Evolutionary conservation across 2,888 invertebrate genomes (phyloP), one percentile per base, ranked within the genome.

Genomic region (Oscheius sp.): DNA sequence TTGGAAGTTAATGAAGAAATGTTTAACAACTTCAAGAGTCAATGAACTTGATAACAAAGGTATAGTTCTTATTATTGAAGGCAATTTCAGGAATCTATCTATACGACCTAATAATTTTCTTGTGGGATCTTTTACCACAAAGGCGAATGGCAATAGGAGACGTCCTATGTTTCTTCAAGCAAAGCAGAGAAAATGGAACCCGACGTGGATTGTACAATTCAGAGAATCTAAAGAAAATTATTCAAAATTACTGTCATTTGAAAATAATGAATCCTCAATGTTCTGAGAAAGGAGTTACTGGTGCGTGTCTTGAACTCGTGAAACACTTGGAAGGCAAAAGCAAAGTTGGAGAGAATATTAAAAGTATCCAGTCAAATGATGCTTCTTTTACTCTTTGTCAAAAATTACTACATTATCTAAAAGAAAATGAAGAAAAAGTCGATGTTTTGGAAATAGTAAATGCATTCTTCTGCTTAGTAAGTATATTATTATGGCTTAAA

Each of bases 41-140:
- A 2, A 6, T 2, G 9, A 17, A 6, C 33, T 54, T 5, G 33
- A 54, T 20, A 12, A 54, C 17, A 9, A 4, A 20, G 33, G n/a
- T n/a, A n/a, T n/a, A n/a, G n/a, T n/a, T n/a, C n/a, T n/a, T n/a
- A n/a, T n/a, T n/a, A n/a, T n/a, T n/a, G n/a, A n/a, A n/a, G n/a
- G n/a, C n/a, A n/a, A n/a, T n/a, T n/a, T n/a, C n/a, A n/a, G n/a
- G 54, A 12, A 20, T 17, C 17, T n/a, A 17, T 22, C 33, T 59
- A 6, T 64, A 51, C 32, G 64, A 64, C 26, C 9, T 41, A 6
- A 51, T 64, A 24, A 50, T 64, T 12, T 44, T 64, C 54, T 38
- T n/a, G 6, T 64, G 64, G 64, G 64, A 64, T 36, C 28, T 41
- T 0, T 20, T 50, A 5, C 64, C 64, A 2, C 51, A 38, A 9